A percentile compares a stretch with the other conserved stretches of the same genome.
phyloP scores from a whole-genome alignment of 2,113 vertebrate genomes.

The Microtus ochrogaster region DNA sequence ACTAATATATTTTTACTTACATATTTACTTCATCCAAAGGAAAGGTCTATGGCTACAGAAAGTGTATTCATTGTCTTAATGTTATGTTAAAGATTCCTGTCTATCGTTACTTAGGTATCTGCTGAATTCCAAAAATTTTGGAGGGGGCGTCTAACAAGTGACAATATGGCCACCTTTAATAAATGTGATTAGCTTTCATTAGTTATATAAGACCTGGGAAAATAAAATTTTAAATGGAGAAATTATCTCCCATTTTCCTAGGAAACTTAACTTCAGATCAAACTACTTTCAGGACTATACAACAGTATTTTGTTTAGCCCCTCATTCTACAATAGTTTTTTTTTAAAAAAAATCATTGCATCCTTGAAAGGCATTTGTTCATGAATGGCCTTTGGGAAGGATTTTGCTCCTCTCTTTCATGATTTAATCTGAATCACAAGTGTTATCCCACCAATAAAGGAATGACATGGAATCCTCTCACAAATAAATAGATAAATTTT shows the following conservation, averaged over 20 bases:
- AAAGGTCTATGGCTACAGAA: neutral
- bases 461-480: neutral
- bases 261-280: slow-evolving; percentile 13
- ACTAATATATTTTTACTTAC: slow-evolving; percentile 1
- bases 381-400: neutral
- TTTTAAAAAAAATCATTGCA: neutral
- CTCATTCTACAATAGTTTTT: slow-evolving; percentile 2
- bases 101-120: slow-evolving; percentile 26
- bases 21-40: neutral
- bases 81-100: neutral
- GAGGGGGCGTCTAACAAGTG: neutral
- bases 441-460: neutral
- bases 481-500: slow-evolving; percentile 28
- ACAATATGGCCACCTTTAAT: neutral
- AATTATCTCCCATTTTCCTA: slow-evolving; percentile 6
- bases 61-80: neutral
- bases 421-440: neutral
- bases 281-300: neutral
- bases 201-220: neutral
- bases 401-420: neutral
- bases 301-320: neutral
- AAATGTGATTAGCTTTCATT: neutral
- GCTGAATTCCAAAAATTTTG: neutral
- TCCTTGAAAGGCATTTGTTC: neutral
- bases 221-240: neutral